phyloP scores from a whole-genome alignment of 2,888 invertebrate genomes.

The Ligdia adustata region DNA sequence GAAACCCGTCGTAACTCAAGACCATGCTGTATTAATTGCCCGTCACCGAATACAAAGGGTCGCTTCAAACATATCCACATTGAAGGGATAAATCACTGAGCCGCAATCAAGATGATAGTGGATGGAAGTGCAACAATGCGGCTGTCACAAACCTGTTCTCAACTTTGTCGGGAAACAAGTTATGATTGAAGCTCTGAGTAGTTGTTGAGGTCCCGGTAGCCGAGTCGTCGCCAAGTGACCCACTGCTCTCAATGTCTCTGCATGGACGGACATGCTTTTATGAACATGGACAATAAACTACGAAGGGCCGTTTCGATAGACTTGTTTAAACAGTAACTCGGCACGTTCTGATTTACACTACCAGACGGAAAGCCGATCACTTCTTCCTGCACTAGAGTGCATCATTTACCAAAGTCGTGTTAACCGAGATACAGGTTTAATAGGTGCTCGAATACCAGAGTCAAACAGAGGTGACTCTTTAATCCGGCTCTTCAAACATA shows the following conservation, averaged over 20 bases:
- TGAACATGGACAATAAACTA: conserved; percentile 27
- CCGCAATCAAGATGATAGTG: conserved; percentile 45
- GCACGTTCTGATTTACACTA: no score
- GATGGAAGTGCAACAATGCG: conserved; percentile 42
- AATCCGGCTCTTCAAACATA: conserved; percentile 53
- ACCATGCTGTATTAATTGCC: conserved; percentile 26
- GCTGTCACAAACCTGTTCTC: conserved; percentile 31
- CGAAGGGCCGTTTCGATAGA: not conserved
- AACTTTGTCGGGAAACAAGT: conserved; percentile 29
- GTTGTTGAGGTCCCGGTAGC: conserved; percentile 31
- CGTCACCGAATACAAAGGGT: conserved; percentile 28
- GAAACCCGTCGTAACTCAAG: conserved; percentile 26
- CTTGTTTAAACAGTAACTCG: no score
- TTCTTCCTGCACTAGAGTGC: no score
- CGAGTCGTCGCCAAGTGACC: conserved; percentile 47
- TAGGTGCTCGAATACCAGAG: conserved; percentile 31
- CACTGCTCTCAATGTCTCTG: conserved; percentile 45
- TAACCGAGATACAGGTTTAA: conserved; percentile 13
- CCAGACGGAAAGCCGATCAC: no score
- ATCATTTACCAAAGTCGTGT: not conserved
- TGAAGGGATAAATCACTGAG: conserved; percentile 45
- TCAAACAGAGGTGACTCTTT: conserved; percentile 45
- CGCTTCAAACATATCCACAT: conserved; percentile 37
- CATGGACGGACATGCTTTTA: conserved; percentile 38
- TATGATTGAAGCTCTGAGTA: conserved; percentile 29